Evolutionary conservation across 2,888 invertebrate species (phyloP).

Genomic region (Ichneumoninae sp.): DNA sequence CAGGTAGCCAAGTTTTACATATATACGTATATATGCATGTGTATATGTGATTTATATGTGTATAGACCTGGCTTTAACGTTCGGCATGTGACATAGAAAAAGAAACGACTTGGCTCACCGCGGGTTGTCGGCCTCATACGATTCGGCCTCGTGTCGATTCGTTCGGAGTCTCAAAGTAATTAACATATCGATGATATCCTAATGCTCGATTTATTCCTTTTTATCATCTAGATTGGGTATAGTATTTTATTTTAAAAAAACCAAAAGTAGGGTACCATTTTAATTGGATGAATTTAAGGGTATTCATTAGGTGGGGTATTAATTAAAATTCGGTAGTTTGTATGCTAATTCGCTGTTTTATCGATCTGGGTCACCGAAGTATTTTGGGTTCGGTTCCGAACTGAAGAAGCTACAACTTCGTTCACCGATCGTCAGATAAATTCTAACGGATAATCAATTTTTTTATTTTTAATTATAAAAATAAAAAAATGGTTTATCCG

Average conservation of each 20-base stretch:
- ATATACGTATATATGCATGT: background rate
- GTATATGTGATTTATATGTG: background rate
- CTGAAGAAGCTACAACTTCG: background rate
- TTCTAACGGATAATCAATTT: background rate
- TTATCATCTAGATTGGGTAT: background rate
- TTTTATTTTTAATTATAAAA: background rate
- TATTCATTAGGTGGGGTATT: background rate
- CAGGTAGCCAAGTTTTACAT: background rate
- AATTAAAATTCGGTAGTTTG: background rate
- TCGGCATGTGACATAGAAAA: conserved; percentile 61
- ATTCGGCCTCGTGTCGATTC: conserved; percentile 46
- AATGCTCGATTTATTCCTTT: background rate
- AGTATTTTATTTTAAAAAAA: background rate
- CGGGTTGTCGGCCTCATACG: conserved; percentile 30
- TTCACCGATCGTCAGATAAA: background rate
- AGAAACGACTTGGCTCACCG: conserved; percentile 50
- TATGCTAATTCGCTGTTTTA: background rate
- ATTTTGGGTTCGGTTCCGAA: background rate
- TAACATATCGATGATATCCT: conserved; percentile 5
- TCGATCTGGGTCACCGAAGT: background rate
- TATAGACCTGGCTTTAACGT: conserved; percentile 38
- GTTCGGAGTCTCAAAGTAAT: background rate
- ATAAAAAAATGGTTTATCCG: no score
- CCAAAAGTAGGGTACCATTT: background rate
- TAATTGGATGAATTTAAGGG: background rate